phyloP scores from a whole-genome alignment of 1,140 invertebrate species.

The Dreissena polymorpha region DNA sequence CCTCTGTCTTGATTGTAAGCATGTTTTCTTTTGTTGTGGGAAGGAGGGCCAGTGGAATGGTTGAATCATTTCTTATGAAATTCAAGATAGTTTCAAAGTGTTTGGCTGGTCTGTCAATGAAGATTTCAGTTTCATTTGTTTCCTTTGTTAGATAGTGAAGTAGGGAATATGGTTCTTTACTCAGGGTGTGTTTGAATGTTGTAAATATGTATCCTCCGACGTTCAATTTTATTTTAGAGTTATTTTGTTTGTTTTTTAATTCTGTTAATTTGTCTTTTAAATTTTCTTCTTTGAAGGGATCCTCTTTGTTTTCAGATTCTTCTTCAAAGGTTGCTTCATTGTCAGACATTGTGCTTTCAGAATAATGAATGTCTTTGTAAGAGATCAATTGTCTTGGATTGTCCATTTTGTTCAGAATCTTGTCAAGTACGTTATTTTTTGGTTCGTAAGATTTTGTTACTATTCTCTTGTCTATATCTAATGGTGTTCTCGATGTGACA shows the following conservation, averaged over 20 bases:
- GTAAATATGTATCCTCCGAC: neutral
- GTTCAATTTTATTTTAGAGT: neutral
- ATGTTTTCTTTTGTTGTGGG: neutral
- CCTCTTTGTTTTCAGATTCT: neutral
- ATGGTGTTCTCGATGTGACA: neutral
- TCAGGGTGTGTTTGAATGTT: neutral
- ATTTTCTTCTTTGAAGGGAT: neutral
- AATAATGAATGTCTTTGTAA: neutral
- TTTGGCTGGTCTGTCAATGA: neutral
- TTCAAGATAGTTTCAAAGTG: neutral
- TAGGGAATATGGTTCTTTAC: neutral
- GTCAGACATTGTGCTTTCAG: neutral
- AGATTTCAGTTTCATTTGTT: neutral
- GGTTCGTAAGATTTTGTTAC: neutral
- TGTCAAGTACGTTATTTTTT: neutral
- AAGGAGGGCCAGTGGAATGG: neutral
- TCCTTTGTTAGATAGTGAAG: neutral
- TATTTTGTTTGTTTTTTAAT: neutral
- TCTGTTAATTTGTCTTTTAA: neutral
- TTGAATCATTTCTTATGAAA: conserved; percentile 1
- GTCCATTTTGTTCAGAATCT: conserved; percentile 4
- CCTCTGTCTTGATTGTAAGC: neutral
- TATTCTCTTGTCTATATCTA: conserved; percentile 2
- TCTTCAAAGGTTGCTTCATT: conserved; percentile 1
- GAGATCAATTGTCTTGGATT: neutral